phyloP scores from a whole-genome alignment of 2,888 invertebrate genomes.

The Polydrusus tereticollis region DNA sequence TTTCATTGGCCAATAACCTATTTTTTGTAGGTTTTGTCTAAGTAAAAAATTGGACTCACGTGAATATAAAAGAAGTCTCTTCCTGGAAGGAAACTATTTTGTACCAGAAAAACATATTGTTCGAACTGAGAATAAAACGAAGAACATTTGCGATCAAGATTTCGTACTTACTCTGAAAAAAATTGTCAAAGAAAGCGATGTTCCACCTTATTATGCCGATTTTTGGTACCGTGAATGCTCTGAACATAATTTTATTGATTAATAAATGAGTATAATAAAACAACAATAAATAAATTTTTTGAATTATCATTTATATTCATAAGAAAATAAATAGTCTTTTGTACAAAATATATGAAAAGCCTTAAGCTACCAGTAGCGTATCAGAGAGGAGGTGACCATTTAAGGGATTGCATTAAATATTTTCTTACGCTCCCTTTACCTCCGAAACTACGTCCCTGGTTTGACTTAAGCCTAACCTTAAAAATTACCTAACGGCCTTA shows the following conservation, averaged over 20 bases:
- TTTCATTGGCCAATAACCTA: no score
- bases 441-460: no score
- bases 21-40: slow-evolving; percentile 51
- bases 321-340: slow-evolving; percentile 16
- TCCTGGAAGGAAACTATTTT: slow-evolving; percentile 40
- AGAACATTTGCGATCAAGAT: slow-evolving; percentile 55
- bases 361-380: no score
- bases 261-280: slow-evolving; percentile 5
- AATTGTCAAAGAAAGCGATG: slow-evolving; percentile 42
- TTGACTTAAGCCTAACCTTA: background rate
- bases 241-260: slow-evolving; percentile 44
- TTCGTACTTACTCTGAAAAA: slow-evolving; percentile 56
- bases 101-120: slow-evolving; percentile 35
- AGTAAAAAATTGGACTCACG: slow-evolving; percentile 43
- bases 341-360: slow-evolving; percentile 12
- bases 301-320: background rate
- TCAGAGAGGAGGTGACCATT: no score
- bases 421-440: no score
- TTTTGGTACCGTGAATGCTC: slow-evolving; percentile 58
- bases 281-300: background rate
- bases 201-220: slow-evolving; percentile 59
- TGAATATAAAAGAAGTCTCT: slow-evolving; percentile 49
- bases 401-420: no score
- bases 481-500: background rate
- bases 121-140: slow-evolving; percentile 50